These are phyloP conservation scores for Grapholita molesta DNA, from an alignment of 1,140 invertebrate genomes.

Conservation along the genomic window DNA sequence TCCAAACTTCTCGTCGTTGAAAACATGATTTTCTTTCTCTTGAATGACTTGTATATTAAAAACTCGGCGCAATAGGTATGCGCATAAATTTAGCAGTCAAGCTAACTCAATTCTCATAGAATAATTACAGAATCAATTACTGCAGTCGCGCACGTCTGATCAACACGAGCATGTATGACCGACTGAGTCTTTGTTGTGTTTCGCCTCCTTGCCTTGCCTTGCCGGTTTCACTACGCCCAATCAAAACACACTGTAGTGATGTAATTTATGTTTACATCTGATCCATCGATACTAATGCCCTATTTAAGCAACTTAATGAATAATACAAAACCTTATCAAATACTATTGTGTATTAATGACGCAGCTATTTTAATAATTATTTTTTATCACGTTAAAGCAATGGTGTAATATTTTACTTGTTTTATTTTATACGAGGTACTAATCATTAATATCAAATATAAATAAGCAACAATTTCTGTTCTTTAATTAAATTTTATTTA, in stretches of 20 bases:
- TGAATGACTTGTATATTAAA: slow-evolving; percentile 28
- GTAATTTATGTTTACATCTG: slow-evolving; percentile 63
- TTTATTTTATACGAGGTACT: too few species aligned
- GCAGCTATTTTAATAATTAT: too few species aligned
- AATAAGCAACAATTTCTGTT: too few species aligned
- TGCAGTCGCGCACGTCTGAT: slow-evolving; percentile 31
- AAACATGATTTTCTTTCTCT: slow-evolving; percentile 51
- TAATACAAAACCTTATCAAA: slow-evolving; percentile 21
- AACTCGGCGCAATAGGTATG: background rate
- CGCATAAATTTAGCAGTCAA: background rate
- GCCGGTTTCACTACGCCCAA: slow-evolving; percentile 45
- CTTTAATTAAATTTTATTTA: too few species aligned
- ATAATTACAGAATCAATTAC: background rate
- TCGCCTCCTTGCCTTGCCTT: slow-evolving; percentile 44
- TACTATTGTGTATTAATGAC: background rate
- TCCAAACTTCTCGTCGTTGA: slow-evolving; percentile 66
- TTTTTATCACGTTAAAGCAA: too few species aligned
- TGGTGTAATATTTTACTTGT: too few species aligned
- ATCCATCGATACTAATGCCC: slow-evolving; percentile 43
- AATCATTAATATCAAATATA: too few species aligned
- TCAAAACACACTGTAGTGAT: slow-evolving; percentile 54
- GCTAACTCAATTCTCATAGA: background rate
- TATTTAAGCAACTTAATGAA: background rate
- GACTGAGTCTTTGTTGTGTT: slow-evolving; percentile 74
- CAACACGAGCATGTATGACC: slow-evolving; percentile 64